Percentiles rank a stretch among this genome's conserved stretches.
Conservation (phyloP, 2,113 vertebrate species). For the Hippolais icterina region DNA sequence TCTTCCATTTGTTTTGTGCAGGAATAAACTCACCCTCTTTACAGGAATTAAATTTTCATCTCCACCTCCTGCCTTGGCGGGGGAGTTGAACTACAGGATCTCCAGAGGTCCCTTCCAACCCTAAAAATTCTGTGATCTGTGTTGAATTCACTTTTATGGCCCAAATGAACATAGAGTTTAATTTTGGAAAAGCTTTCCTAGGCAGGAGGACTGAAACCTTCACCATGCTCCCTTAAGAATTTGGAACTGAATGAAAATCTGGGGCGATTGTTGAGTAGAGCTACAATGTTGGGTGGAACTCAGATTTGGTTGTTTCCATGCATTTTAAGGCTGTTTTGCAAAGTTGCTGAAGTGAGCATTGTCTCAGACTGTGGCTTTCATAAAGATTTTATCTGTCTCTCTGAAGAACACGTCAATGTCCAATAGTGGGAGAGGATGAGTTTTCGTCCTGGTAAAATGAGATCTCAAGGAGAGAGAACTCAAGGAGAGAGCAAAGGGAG, state of each 20-base stretch:
- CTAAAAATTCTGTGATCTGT: not conserved
- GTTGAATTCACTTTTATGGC: not conserved
- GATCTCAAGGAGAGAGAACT: not conserved
- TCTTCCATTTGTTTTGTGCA: not conserved
- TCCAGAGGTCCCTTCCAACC: not conserved
- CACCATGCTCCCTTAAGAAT: not conserved
- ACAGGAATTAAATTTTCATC: not conserved
- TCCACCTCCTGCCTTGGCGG: not conserved
- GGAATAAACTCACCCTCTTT: not conserved
- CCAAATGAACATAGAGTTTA: not conserved
- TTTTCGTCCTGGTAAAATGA: not conserved
- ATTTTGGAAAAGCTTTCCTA: not conserved
- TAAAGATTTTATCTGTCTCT: not conserved
- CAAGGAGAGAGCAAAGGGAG: not conserved
- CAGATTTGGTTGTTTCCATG: not conserved
- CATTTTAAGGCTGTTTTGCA: not conserved
- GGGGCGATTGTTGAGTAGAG: not conserved
- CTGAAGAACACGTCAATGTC: not conserved
- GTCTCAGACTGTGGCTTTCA: not conserved
- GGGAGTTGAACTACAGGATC: too few species aligned
- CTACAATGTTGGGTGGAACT: not conserved
- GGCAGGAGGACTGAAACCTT: not conserved
- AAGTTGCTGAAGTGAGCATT: not conserved
- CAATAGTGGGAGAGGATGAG: not conserved
- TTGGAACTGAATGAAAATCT: not conserved